phyloP scores from a whole-genome alignment of 2,797 vertebrate species.

The Hypotaenidia okinawae region DNA sequence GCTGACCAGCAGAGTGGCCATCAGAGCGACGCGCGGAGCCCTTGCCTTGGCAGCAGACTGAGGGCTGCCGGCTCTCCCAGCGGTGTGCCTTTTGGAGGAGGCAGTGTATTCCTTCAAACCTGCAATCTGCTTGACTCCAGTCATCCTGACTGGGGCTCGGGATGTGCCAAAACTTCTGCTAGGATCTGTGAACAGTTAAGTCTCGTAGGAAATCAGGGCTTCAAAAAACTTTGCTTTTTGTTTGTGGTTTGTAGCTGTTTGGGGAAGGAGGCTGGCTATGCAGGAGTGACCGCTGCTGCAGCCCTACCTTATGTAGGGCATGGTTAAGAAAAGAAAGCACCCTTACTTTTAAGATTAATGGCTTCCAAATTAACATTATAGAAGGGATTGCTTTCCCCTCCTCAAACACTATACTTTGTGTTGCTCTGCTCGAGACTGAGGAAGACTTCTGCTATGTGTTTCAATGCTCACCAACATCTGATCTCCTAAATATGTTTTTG shows the following conservation, averaged over 20 bases:
- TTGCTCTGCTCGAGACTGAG: not conserved
- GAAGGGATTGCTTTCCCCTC: conserved; percentile 21
- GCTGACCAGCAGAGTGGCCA: conserved; percentile 22
- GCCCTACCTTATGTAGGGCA: not conserved
- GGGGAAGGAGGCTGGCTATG: not conserved
- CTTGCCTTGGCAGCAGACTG: conserved; percentile 3
- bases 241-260: not conserved
- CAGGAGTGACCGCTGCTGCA: not conserved
- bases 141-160: conserved; percentile 21
- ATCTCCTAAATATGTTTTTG: not conserved
- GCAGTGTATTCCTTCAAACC: conserved; percentile 36
- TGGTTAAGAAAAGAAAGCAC: not conserved
- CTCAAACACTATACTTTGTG: not conserved
- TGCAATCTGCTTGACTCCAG: conserved; percentile 52
- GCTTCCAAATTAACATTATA: conserved; percentile 18
- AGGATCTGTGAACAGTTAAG: conserved; percentile 32
- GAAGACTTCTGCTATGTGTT: not conserved
- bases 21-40: conserved; percentile 5
- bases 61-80: not conserved
- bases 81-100: conserved; percentile 20
- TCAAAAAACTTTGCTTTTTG: conserved; percentile 33
- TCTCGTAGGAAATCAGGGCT: conserved; percentile 50
- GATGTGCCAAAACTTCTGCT: conserved; percentile 59
- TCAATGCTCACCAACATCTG: not conserved
- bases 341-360: conserved; percentile 18